phyloP scores from a whole-genome alignment of 1,140 invertebrate genomes.

The Coptotermes formosanus region DNA sequence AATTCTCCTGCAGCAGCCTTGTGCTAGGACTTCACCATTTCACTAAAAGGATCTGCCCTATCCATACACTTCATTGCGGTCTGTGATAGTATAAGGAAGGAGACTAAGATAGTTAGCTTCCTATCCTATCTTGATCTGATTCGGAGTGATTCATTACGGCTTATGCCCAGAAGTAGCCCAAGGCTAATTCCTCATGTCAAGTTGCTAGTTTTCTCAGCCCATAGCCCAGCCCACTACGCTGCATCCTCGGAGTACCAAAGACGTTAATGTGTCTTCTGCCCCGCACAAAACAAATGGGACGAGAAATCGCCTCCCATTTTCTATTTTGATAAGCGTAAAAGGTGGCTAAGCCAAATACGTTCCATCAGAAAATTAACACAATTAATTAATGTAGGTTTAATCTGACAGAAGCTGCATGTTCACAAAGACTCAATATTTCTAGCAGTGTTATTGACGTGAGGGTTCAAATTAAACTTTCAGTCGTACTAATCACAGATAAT shows the following conservation, averaged over 20 bases:
- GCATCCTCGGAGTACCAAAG: background rate
- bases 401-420: background rate
- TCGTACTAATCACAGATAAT: too few relatives aligned
- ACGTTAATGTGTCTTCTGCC: background rate
- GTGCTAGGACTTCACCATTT: background rate
- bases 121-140: slow-evolving; percentile 21
- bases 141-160: slow-evolving; percentile 22
- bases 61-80: slow-evolving; percentile 8
- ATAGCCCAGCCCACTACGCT: background rate
- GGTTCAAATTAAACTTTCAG: too few relatives aligned
- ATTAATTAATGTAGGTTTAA: background rate
- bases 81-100: background rate
- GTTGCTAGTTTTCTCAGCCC: background rate
- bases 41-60: background rate
- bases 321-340: background rate
- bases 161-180: background rate
- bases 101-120: background rate
- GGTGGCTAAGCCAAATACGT: background rate
- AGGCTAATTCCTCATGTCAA: slow-evolving; percentile 25
- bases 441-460: too few relatives aligned
- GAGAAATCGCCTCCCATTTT: background rate
- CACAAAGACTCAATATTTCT: too few relatives aligned
- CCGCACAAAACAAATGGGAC: background rate
- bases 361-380: background rate
- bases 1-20: background rate